A percentile compares a stretch with the other conserved stretches of the same genome.
Conservation (phyloP, 2,888 invertebrate genomes). For the Temnothorax ravouxi region DNA sequence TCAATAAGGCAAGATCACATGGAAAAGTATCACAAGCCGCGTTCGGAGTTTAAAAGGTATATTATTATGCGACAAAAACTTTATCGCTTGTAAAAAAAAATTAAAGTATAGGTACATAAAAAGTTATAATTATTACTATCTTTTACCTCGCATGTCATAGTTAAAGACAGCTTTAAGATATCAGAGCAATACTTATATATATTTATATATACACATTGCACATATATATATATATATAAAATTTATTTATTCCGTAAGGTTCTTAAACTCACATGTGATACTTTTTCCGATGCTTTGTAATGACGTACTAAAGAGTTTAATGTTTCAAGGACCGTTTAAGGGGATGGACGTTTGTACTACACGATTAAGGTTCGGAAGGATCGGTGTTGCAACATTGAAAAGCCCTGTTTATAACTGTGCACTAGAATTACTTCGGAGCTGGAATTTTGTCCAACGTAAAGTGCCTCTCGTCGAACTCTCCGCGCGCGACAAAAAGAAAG, state of each 20-base stretch:
- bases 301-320: conserved; percentile 39
- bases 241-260: conserved; percentile 18
- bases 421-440: conserved; percentile 65
- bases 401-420: conserved; percentile 64
- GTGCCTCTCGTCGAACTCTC: conserved; percentile 41
- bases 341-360: conserved; percentile 43
- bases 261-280: conserved; percentile 9
- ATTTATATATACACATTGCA: too few species aligned
- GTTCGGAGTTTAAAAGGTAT: background rate
- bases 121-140: conserved; percentile 12
- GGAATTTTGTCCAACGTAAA: conserved; percentile 58
- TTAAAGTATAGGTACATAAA: background rate
- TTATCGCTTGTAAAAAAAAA: background rate
- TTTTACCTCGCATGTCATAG: background rate
- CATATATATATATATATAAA: background rate
- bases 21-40: background rate
- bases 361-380: conserved; percentile 27
- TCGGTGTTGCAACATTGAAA: conserved; percentile 5
- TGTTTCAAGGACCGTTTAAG: conserved; percentile 24
- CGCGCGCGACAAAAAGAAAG: conserved; percentile 74
- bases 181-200: background rate
- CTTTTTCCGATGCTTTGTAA: conserved; percentile 18
- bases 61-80: conserved; percentile 31
- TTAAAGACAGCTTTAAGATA: background rate
- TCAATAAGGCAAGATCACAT: background rate